Conservation (phyloP, 2,113 vertebrate genomes). For the Perca schrenkii region DNA sequence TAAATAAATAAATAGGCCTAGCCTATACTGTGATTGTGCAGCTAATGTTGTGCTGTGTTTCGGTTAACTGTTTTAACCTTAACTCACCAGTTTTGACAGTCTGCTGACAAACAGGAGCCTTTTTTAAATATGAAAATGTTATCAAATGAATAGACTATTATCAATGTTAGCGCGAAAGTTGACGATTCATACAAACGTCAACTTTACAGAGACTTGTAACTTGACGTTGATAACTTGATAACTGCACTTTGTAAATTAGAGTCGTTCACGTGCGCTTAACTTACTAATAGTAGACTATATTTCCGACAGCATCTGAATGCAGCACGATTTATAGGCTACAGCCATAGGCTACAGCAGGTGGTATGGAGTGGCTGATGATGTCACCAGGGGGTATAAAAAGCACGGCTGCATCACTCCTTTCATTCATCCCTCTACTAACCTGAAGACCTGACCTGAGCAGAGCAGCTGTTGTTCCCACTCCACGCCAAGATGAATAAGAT, state of each 20-base stretch:
- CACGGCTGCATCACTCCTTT: rapidly evolving
- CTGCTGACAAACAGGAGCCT: neutral
- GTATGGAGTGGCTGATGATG: constrained; percentile 26
- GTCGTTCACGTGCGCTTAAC: neutral
- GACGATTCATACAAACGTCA: no score
- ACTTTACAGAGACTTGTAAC: no score
- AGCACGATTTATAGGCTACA: neutral
- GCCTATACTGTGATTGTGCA: neutral
- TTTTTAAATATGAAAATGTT: neutral
- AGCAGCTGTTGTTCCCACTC: neutral
- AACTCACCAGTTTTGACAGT: neutral
- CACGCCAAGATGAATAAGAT: constrained; percentile 62
- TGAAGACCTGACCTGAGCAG: neutral
- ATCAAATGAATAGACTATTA: neutral
- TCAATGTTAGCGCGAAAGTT: no score
- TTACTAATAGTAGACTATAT: neutral
- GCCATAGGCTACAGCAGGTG: constrained; percentile 50
- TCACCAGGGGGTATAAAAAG: constrained; percentile 52
- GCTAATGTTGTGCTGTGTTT: neutral
- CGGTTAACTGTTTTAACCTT: neutral
- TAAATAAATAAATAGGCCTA: no score
- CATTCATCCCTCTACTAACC: neutral
- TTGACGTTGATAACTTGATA: neutral
- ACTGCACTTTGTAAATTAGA: neutral
- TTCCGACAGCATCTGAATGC: constrained; percentile 26